A percentile compares a stretch with the other conserved stretches of the same genome.
Conservation (phyloP, 2,797 vertebrate species). For the Ciconia nigra region DNA sequence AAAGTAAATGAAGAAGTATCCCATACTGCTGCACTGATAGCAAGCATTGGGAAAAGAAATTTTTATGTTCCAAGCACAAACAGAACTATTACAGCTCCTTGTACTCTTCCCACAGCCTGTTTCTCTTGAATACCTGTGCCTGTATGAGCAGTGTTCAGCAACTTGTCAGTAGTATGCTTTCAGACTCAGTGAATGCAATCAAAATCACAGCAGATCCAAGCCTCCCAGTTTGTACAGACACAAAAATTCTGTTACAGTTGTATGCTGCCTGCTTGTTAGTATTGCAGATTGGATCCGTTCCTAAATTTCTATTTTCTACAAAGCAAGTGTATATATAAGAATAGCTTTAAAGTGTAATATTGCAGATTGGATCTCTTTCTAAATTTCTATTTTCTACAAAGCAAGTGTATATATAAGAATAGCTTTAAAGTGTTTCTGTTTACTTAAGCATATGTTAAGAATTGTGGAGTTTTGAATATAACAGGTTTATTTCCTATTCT, state of each 20-base stretch:
- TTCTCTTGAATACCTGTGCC: background rate
- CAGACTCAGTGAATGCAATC: background rate
- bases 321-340: background rate
- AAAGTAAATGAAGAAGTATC: background rate
- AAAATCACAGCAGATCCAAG: constrained; percentile 2
- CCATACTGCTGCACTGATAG: background rate
- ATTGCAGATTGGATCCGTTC: background rate
- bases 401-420: background rate
- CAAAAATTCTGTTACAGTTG: background rate
- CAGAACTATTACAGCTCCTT: background rate
- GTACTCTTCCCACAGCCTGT: background rate
- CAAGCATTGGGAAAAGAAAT: background rate
- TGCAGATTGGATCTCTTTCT: background rate
- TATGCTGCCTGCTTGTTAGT: background rate
- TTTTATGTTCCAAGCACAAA: background rate
- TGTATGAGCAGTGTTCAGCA: background rate
- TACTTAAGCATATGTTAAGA: background rate
- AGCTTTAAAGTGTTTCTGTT: background rate
- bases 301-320: background rate
- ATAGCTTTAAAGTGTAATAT: background rate
- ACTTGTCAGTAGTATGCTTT: background rate
- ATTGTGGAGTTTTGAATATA: background rate
- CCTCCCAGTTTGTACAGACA: background rate
- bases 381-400: background rate
- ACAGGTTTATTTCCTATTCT: constrained; percentile 34